Evolutionary conservation across 2,797 vertebrate species (phyloP).

Genomic region (Hippoglossus hippoglossus): DNA sequence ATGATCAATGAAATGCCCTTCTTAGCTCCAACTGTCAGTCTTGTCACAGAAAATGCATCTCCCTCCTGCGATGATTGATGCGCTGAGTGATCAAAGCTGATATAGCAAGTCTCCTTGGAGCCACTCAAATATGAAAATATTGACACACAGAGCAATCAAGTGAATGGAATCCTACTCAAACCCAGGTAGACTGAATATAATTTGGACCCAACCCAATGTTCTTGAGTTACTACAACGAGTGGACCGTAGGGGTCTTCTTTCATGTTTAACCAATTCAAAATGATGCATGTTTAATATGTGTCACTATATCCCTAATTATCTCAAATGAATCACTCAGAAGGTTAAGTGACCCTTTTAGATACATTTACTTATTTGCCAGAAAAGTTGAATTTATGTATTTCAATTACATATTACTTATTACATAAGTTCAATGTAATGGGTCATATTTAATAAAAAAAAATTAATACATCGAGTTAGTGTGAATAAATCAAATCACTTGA

Average conservation of each 20-base stretch:
- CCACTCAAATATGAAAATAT: background rate
- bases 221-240: background rate
- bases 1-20: background rate
- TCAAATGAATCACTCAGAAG: background rate
- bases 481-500: no score
- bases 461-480: no score
- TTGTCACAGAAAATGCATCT: constrained; percentile 14
- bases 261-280: background rate
- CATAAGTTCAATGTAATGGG: no score
- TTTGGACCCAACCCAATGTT: background rate
- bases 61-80: constrained; percentile 23
- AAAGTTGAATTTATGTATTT: no score
- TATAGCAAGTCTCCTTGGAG: constrained; percentile 2
- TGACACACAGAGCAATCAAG: constrained; percentile 12
- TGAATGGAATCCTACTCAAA: background rate
- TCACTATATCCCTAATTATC: background rate
- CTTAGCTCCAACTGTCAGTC: background rate
- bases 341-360: background rate
- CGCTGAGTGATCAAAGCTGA: background rate
- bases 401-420: no score
- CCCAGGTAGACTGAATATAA: background rate
- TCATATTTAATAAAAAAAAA: no score
- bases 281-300: no score
- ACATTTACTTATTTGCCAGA: no score
- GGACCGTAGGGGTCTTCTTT: no score